Evolutionary conservation across 1,140 invertebrate species (phyloP), one percentile per base, ranked within the genome.

Genomic region (Platorchestia sp.): DNA sequence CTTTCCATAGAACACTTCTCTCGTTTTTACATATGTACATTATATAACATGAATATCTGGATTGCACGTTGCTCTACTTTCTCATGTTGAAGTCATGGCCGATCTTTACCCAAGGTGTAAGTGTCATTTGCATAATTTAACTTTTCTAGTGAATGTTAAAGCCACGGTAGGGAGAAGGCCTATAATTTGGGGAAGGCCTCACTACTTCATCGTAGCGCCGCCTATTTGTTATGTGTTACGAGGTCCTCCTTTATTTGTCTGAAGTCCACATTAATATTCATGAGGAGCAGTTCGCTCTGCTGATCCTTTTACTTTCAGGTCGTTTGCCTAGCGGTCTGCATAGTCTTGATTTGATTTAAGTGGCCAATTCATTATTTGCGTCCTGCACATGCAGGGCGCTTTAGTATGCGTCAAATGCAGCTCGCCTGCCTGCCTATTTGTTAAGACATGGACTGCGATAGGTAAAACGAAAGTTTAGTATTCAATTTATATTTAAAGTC

Each of bases 181-280:
- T 89, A 89, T 89, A 89, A 89, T 89, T 89, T 89, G 43, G 59
- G 87, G 87, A 89, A 89, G 87, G 87, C 87, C 87, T 89, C 87
- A 89, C 87, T 1, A 19, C 87, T 5, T 0, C n/a, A 89, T 41
- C 87, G 1, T 44, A 42, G n/a, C 42, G 87, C 87, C 91, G 91
- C 91, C 91, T 93, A 45, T 93, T 93, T 93, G 91, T 93, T 93
- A 40, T 45, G 43, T 45, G 43, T 45, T 93, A 93, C 36, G 45
- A 42, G 19, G 89, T 41, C 42, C 41, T 93, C 44, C 91, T 93
- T 10, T 93, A 93, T 93, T 93, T 93, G 91, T 93, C 91, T 93
- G 41, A 93, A 44, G 91, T n/a, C 36, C 0, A 6, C 45, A 93
- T 93, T 93, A 93, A 93, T 93, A 93, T 93, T 93, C 91, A 93